Percentiles rank a stretch among this genome's conserved stretches.
Conservation (phyloP, 2,888 invertebrate species). For the Deilephila elpenor region DNA sequence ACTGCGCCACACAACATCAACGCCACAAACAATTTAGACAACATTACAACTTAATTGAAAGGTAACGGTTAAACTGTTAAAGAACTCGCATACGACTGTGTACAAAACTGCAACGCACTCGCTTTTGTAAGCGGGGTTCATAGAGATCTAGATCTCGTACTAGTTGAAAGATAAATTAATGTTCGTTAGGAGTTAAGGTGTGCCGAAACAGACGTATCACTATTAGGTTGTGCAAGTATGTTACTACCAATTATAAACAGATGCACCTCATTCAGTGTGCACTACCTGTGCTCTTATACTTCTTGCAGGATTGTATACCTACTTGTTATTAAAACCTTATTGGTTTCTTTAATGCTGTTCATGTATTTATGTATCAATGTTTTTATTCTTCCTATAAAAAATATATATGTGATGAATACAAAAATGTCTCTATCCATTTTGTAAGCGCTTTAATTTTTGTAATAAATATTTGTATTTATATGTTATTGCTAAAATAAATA, state of each 20-base stretch:
- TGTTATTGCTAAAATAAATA: neutral
- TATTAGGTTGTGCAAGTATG: conserved; percentile 51
- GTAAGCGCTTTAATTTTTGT: neutral
- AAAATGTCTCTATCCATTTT: neutral
- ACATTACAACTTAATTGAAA: conserved; percentile 49
- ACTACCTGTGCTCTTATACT: neutral
- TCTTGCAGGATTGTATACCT: too few relatives aligned
- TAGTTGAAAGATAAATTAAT: conserved; percentile 71
- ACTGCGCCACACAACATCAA: conserved; percentile 67
- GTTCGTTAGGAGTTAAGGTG: conserved; percentile 53
- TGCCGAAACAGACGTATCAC: conserved; percentile 55
- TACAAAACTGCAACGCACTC: conserved; percentile 60
- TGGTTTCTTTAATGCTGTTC: too few relatives aligned
- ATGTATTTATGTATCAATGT: too few relatives aligned
- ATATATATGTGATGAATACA: neutral
- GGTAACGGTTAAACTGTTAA: conserved; percentile 41
- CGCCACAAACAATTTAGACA: conserved; percentile 61
- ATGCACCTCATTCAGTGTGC: conserved; percentile 33
- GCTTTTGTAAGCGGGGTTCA: conserved; percentile 76
- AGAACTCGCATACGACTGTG: conserved; percentile 67
- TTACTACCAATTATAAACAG: conserved; percentile 25
- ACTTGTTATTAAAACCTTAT: too few relatives aligned
- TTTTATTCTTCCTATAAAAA: too few relatives aligned
- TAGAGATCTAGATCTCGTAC: conserved; percentile 77
- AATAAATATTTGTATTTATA: neutral